Evolutionary conservation across 2,888 invertebrate genomes (phyloP).

Genomic region (Pteria penguin): DNA sequence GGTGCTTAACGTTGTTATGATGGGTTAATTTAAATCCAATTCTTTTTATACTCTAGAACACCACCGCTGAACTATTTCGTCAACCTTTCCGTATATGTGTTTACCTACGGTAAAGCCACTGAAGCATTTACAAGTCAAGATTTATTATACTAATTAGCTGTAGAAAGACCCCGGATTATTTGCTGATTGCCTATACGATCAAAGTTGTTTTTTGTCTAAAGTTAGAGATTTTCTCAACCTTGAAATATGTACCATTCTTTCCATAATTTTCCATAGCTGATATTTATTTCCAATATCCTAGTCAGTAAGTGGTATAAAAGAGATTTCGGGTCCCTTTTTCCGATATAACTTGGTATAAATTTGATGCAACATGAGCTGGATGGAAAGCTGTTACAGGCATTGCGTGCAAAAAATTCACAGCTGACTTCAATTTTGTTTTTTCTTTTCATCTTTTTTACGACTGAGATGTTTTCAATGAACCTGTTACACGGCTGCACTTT

Average conservation of each 20-base stretch:
- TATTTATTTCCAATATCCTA: too few species aligned
- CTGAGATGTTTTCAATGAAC: background rate
- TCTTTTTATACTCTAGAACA: background rate
- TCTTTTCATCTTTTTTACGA: background rate
- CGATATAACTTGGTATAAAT: too few species aligned
- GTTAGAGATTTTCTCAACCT: background rate
- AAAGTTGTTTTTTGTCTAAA: background rate
- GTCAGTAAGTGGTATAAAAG: too few species aligned
- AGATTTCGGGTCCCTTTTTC: too few species aligned
- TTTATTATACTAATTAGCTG: background rate
- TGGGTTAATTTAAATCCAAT: background rate
- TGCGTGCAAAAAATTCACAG: background rate
- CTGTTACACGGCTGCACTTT: too few species aligned
- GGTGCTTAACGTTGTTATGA: background rate
- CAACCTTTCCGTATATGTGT: background rate
- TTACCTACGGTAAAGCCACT: background rate
- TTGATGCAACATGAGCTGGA: too few species aligned
- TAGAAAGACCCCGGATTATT: background rate
- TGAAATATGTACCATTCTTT: background rate
- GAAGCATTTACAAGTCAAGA: background rate
- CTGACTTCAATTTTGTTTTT: background rate
- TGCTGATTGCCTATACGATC: background rate
- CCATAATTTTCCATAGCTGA: background rate
- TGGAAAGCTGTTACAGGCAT: background rate
- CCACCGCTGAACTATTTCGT: background rate